A percentile compares a stretch with the other conserved stretches of the same genome.
Conservation (phyloP, 2,888 invertebrate genomes). For the Rapana venosa region DNA sequence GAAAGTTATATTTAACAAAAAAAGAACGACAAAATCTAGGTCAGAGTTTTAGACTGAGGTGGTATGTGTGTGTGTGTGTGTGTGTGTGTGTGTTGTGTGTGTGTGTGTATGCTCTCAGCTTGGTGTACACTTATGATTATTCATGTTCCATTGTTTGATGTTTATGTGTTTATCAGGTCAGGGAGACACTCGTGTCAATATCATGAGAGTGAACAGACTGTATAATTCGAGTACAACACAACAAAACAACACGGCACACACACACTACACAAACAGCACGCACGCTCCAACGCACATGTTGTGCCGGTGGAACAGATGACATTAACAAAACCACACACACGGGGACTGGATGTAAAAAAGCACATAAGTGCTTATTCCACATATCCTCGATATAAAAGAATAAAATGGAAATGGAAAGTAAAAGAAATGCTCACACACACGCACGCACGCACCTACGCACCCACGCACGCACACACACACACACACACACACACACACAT, state of each 20-base stretch:
- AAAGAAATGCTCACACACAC: too few species aligned
- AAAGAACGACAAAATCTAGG: background rate
- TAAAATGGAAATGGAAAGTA: too few species aligned
- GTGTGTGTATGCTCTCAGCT: background rate
- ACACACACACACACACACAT: background rate
- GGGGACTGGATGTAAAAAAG: too few species aligned
- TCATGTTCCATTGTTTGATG: background rate
- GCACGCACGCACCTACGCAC: background rate
- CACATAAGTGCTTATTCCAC: too few species aligned
- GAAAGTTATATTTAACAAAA: background rate
- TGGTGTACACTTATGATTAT: background rate
- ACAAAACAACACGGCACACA: background rate
- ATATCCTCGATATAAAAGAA: too few species aligned
- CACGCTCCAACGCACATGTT: too few species aligned
- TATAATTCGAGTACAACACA: too few species aligned
- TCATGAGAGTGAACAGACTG: too few species aligned
- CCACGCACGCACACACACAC: conserved; percentile 3
- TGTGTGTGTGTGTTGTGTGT: background rate
- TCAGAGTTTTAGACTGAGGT: background rate
- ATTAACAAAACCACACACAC: too few species aligned
- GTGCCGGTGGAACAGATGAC: too few species aligned
- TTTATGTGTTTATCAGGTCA: background rate
- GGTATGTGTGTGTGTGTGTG: background rate
- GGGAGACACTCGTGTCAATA: too few species aligned
- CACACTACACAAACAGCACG: background rate